Percentiles rank a stretch among this genome's conserved stretches.
Evolutionary conservation across 2,113 vertebrate genomes (phyloP).

Genomic region (Thermophis baileyi): DNA sequence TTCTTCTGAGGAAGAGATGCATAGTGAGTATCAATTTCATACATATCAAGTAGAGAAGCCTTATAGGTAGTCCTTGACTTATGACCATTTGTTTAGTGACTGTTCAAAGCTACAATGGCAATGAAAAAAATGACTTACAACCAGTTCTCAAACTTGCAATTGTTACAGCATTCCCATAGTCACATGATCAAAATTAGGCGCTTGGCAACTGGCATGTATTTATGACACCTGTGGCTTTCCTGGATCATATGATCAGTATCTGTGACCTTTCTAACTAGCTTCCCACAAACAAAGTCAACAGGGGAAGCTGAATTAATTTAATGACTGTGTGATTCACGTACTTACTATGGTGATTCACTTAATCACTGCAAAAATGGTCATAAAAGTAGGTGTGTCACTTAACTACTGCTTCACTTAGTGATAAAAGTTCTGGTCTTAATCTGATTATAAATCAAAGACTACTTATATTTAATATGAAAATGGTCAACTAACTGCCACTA

Average conservation of each 20-base stretch:
- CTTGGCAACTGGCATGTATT: background rate
- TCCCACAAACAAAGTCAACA: background rate
- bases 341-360: background rate
- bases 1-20: background rate
- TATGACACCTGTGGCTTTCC: background rate
- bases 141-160: background rate
- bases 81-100: background rate
- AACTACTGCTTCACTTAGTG: background rate
- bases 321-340: background rate
- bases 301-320: background rate
- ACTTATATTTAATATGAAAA: background rate
- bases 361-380: background rate
- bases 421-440: background rate
- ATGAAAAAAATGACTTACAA: background rate
- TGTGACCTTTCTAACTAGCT: background rate
- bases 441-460: background rate
- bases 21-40: background rate
- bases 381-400: background rate
- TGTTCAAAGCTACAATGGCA: background rate
- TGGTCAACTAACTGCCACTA: background rate
- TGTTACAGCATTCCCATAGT: background rate
- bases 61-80: background rate
- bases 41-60: background rate
- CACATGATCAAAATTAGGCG: background rate
- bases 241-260: background rate